Evolutionary conservation across 2,888 invertebrate genomes (phyloP).

Genomic region (Cheilosia impressa): DNA sequence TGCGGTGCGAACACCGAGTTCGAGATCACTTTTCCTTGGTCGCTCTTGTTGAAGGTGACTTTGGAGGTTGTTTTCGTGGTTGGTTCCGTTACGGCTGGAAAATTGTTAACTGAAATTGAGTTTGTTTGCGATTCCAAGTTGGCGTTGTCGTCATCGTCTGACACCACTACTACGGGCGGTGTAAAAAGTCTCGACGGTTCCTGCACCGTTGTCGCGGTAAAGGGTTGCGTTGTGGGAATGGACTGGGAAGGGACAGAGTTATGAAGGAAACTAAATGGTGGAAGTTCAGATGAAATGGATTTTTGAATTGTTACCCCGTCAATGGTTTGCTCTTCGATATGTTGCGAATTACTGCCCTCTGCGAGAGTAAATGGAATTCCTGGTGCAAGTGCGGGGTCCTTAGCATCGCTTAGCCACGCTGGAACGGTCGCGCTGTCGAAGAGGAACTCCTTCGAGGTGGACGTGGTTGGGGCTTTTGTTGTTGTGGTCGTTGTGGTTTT

Average conservation of each 20-base stretch:
- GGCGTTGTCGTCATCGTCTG: conserved; percentile 61
- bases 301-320: conserved; percentile 65
- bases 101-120: conserved; percentile 80
- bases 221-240: conserved; percentile 51
- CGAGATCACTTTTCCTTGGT: conserved; percentile 82
- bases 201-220: conserved; percentile 55
- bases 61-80: conserved; percentile 75
- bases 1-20: conserved; percentile 75
- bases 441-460: conserved; percentile 76
- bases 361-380: conserved; percentile 78
- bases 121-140: conserved; percentile 73
- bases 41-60: conserved; percentile 81
- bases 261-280: conserved; percentile 42
- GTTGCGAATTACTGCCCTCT: conserved; percentile 16
- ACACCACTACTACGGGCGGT: conserved; percentile 46
- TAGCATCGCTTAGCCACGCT: conserved; percentile 80
- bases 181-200: conserved; percentile 63
- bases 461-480: conserved; percentile 38
- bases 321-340: conserved; percentile 38
- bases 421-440: conserved; percentile 81
- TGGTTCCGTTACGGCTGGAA: conserved; percentile 81
- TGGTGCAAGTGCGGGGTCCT: conserved; percentile 80
- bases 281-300: conserved; percentile 69
- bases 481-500: conserved; percentile 75
- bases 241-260: conserved; percentile 70